These are phyloP conservation scores for Dendrolimus punctatus DNA, from an alignment of 1,140 invertebrate species.

Conservation along the genomic window DNA sequence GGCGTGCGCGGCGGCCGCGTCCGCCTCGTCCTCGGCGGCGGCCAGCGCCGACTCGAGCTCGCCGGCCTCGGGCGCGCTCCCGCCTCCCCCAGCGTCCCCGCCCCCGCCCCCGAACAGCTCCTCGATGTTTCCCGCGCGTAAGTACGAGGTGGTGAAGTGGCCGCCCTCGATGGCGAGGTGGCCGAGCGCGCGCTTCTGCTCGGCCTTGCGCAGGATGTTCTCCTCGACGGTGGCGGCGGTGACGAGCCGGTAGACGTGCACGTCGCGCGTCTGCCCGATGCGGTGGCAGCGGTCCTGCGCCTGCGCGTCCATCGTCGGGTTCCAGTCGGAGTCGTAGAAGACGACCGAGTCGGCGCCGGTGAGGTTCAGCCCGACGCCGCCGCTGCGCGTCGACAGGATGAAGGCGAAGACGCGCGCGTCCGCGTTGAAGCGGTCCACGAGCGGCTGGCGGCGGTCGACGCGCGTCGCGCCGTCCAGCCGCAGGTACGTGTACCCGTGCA, in stretches of 20 bases:
- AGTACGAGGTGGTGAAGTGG: constrained; percentile 98
- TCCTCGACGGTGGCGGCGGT: constrained; percentile 99
- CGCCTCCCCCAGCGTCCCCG: constrained; percentile 83
- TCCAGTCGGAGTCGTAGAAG: constrained; percentile 99
- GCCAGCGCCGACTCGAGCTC: constrained; percentile 88
- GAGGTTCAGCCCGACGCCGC: constrained; percentile 98
- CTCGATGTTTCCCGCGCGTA: constrained; percentile 95
- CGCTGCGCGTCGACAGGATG: constrained; percentile 97
- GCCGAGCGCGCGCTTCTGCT: constrained; percentile 96
- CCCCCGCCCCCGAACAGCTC: constrained; percentile 84
- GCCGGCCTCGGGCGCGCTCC: constrained; percentile 85
- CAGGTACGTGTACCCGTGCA: constrained; percentile 97
- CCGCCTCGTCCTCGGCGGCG: constrained; percentile 94
- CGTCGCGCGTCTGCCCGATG: constrained; percentile 99
- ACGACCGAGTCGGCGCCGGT: constrained; percentile 99
- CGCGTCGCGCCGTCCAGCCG: constrained; percentile 97
- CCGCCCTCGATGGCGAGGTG: constrained; percentile 99
- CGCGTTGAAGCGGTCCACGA: constrained; percentile 99
- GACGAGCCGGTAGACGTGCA: constrained; percentile 97
- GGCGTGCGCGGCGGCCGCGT: constrained; percentile 91
- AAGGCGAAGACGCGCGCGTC: constrained; percentile 97
- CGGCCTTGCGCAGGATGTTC: constrained; percentile 99
- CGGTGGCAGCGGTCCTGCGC: constrained; percentile 98
- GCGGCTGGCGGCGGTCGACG: constrained; percentile 72
- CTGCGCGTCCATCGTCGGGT: constrained; percentile 99